Conservation (phyloP, 2,888 invertebrate species). For the Frankliniella intonsa region DNA sequence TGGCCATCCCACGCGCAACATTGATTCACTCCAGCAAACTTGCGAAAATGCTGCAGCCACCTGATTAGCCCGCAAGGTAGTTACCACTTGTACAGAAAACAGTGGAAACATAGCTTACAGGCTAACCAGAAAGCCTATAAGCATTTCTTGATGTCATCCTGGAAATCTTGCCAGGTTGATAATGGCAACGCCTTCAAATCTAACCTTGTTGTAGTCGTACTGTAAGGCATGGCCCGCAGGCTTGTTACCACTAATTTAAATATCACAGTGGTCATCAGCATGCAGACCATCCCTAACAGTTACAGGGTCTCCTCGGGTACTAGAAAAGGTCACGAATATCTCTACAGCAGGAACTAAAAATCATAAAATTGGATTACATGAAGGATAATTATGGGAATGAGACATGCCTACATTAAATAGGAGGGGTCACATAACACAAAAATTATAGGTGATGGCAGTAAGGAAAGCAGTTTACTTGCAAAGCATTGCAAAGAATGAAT, state of each 20-base stretch:
- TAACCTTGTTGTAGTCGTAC: not conserved
- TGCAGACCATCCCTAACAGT: not conserved
- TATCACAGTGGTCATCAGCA: not conserved
- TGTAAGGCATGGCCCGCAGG: not conserved
- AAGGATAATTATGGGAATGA: too few relatives aligned
- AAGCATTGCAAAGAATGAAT: too few relatives aligned
- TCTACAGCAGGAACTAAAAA: too few relatives aligned
- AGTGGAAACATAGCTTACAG: not conserved
- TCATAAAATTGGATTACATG: too few relatives aligned
- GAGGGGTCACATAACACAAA: too few relatives aligned
- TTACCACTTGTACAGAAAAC: slow-evolving; percentile 1
- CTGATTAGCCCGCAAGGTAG: slow-evolving; percentile 18
- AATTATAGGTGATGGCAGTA: too few relatives aligned
- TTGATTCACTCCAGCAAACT: not conserved
- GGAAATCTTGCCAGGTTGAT: not conserved
- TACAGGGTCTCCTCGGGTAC: not conserved
- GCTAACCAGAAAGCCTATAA: not conserved
- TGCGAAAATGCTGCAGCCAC: not conserved
- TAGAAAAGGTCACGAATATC: too few relatives aligned
- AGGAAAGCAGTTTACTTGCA: too few relatives aligned
- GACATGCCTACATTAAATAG: too few relatives aligned
- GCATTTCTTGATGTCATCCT: not conserved
- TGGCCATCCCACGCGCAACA: slow-evolving; percentile 9
- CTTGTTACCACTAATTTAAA: not conserved
- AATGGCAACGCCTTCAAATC: not conserved